phyloP scores from a whole-genome alignment of 2,113 vertebrate genomes.

The Dolichotis patagonum region DNA sequence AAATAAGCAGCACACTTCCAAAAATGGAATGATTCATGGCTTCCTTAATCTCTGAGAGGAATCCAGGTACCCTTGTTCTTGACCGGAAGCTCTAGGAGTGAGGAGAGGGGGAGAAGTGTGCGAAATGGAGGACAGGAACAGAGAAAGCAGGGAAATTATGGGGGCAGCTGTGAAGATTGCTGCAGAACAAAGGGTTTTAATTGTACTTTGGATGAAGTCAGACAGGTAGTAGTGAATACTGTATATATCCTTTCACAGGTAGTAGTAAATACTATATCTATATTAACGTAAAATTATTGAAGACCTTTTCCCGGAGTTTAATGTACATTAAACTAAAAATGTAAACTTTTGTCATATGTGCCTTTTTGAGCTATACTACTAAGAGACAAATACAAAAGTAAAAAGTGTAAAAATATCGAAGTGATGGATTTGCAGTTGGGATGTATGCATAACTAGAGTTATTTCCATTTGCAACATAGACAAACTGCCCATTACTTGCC shows the following conservation, averaged over 20 bases:
- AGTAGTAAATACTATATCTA: background rate
- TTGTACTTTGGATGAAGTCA: background rate
- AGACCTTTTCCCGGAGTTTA: conserved; percentile 21
- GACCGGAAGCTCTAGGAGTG: background rate
- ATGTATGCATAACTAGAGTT: conserved; percentile 59
- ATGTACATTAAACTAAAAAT: conserved; percentile 40
- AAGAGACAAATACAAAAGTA: background rate
- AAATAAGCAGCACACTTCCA: background rate
- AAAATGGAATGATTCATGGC: background rate
- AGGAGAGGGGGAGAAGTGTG: accelerated
- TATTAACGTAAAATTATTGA: background rate
- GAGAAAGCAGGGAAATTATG: background rate
- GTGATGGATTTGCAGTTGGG: conserved; percentile 47
- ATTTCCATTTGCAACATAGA: conserved; percentile 33
- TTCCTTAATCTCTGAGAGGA: background rate
- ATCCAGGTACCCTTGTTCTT: background rate
- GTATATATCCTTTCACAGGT: background rate
- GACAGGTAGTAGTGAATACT: background rate
- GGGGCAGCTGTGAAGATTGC: background rate
- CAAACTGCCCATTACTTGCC: conserved; percentile 34
- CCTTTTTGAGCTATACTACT: conserved; percentile 3
- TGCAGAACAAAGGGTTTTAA: background rate
- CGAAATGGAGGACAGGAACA: background rate
- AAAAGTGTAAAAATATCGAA: conserved; percentile 60
- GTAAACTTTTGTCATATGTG: background rate